Conservation (phyloP, 2,888 invertebrate species). For the Homarus gammarus region DNA sequence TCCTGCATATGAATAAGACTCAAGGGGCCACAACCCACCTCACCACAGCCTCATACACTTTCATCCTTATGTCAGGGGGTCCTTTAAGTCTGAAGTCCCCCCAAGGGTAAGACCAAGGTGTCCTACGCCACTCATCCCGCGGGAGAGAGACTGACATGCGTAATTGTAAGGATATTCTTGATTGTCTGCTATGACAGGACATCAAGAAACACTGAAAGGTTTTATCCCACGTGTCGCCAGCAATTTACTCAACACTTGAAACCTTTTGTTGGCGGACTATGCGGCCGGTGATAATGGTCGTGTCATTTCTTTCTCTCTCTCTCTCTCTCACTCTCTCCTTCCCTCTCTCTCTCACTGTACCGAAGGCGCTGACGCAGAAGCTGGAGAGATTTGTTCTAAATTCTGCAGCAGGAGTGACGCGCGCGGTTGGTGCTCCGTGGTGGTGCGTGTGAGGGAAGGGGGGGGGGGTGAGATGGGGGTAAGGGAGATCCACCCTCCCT, state of each 20-base stretch:
- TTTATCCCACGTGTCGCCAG: constrained; percentile 66
- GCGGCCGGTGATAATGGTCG: constrained; percentile 50
- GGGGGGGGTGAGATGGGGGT: neutral
- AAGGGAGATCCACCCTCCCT: neutral
- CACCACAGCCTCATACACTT: too few species aligned
- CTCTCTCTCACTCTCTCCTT: too few species aligned
- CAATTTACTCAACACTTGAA: constrained; percentile 70
- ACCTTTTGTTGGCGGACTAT: constrained; percentile 62
- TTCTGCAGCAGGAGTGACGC: constrained; percentile 19
- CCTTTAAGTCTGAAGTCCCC: neutral
- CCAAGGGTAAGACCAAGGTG: neutral
- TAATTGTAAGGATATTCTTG: constrained; percentile 74
- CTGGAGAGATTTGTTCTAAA: constrained; percentile 61
- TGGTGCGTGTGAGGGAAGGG: neutral
- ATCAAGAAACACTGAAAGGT: constrained; percentile 72
- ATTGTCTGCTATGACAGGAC: constrained; percentile 73
- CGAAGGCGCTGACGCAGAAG: constrained; percentile 31
- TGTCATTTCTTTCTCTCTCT: constrained; percentile 59
- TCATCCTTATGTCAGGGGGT: neutral
- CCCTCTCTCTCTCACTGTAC: too few species aligned
- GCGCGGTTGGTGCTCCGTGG: neutral
- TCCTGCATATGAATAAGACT: constrained; percentile 71
- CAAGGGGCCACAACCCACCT: constrained; percentile 54
- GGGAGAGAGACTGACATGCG: constrained; percentile 54
- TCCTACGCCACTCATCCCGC: neutral